Conservation (phyloP, 2,113 vertebrate species). For the Brevimyrus niger region DNA sequence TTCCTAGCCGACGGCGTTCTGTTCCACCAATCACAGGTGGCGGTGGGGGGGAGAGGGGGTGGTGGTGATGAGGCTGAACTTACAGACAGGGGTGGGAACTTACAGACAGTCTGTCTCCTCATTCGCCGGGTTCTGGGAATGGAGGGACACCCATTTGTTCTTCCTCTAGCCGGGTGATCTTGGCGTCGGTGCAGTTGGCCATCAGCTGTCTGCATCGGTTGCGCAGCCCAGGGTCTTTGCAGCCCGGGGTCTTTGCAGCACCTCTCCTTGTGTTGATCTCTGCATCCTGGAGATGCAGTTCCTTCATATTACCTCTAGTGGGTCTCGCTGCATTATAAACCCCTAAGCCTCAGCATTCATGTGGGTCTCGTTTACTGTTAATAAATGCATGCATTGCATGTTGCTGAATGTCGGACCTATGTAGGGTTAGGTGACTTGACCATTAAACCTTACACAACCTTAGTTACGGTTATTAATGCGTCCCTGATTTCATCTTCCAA, state of each 20-base stretch:
- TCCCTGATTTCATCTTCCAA: neutral
- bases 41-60: too few species aligned
- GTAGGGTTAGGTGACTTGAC: neutral
- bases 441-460: neutral
- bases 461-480: neutral
- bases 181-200: neutral
- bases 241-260: neutral
- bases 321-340: neutral
- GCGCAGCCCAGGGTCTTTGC: neutral
- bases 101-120: too few species aligned
- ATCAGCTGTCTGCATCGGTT: neutral
- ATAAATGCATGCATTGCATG: neutral
- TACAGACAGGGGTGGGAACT: neutral
- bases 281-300: neutral
- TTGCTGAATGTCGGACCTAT: neutral
- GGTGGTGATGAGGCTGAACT: neutral
- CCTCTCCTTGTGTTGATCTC: neutral
- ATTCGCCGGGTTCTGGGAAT: neutral
- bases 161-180: neutral
- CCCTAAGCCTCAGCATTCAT: neutral
- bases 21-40: neutral
- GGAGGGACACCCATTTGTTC: neutral
- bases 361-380: neutral
- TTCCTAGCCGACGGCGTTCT: neutral
- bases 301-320: neutral